Percentiles rank a stretch among this genome's conserved stretches.
These are phyloP conservation scores for Entomobrya proxima DNA, from an alignment of 2,888 invertebrate species.

Conservation along the genomic window DNA sequence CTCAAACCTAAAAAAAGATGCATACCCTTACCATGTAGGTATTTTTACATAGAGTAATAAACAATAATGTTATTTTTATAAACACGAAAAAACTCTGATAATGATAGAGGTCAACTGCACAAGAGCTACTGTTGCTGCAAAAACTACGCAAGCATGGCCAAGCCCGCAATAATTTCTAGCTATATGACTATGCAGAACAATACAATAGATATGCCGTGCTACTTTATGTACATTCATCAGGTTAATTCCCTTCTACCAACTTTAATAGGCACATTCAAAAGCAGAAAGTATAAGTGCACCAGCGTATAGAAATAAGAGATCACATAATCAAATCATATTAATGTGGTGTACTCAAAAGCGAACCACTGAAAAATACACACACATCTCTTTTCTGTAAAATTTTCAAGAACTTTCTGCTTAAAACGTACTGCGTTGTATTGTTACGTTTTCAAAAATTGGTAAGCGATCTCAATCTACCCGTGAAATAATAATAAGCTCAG, in stretches of 20 bases:
- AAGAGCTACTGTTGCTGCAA: too few relatives aligned
- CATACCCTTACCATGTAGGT: not conserved
- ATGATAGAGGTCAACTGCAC: constrained; percentile 45
- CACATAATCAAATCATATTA: not conserved
- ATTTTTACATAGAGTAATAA: not conserved
- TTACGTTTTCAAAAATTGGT: not conserved
- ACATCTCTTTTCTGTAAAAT: not conserved
- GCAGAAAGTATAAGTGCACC: not conserved
- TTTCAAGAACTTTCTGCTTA: not conserved
- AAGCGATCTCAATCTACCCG: constrained; percentile 62
- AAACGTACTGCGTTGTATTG: too few relatives aligned
- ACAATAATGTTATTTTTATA: not conserved
- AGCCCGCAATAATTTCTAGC: not conserved
- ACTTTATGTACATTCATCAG: not conserved
- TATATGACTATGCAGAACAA: not conserved
- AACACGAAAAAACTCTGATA: not conserved
- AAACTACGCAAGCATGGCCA: constrained; percentile 32
- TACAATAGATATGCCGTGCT: not conserved
- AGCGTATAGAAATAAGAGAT: not conserved
- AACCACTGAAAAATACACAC: not conserved
- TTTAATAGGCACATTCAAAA: too few relatives aligned
- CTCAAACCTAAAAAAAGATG: too few relatives aligned
- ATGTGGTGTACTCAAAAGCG: not conserved
- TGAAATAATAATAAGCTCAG: constrained; percentile 33
- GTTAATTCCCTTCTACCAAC: too few relatives aligned